A percentile compares a stretch with the other conserved stretches of the same genome.
phyloP scores from a whole-genome alignment of 2,888 invertebrate species.

The Agrypnus murinus region DNA sequence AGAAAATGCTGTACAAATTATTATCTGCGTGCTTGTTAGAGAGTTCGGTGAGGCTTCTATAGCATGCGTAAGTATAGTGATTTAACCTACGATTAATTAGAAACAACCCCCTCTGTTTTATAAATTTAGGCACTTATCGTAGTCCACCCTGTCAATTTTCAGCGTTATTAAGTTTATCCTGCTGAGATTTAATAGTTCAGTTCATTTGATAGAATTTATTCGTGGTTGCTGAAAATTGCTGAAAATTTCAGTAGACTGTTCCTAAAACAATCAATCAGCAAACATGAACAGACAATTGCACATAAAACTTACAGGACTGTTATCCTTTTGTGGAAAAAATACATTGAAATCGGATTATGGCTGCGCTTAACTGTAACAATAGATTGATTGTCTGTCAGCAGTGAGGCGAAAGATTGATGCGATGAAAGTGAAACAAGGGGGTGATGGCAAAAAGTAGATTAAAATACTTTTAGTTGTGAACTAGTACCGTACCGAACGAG shows the following conservation, averaged over 20 bases:
- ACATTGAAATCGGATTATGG: conserved; percentile 64
- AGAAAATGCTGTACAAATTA: conserved; percentile 42
- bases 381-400: conserved; percentile 67
- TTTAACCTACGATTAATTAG: conserved; percentile 44
- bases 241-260: conserved; percentile 35
- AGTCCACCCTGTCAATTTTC: conserved; percentile 32
- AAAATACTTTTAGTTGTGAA: conserved; percentile 51
- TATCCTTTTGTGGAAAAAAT: conserved; percentile 57
- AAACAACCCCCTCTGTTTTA: conserved; percentile 38
- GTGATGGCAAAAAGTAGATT: conserved; percentile 50
- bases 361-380: conserved; percentile 61
- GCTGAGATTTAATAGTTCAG: conserved; percentile 34
- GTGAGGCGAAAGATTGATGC: conserved; percentile 65
- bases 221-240: too few species aligned
- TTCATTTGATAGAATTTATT: conserved; percentile 12
- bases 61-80: conserved; percentile 41
- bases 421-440: conserved; percentile 58
- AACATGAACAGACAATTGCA: conserved; percentile 49
- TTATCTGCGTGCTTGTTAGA: conserved; percentile 48
- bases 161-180: conserved; percentile 29
- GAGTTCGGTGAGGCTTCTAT: conserved; percentile 35
- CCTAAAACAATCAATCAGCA: conserved; percentile 39
- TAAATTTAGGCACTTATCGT: conserved; percentile 46
- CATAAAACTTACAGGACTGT: conserved; percentile 48
- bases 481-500: conserved; percentile 43